phyloP scores from a whole-genome alignment of 2,113 vertebrate species.

The Sorex fumeus region DNA sequence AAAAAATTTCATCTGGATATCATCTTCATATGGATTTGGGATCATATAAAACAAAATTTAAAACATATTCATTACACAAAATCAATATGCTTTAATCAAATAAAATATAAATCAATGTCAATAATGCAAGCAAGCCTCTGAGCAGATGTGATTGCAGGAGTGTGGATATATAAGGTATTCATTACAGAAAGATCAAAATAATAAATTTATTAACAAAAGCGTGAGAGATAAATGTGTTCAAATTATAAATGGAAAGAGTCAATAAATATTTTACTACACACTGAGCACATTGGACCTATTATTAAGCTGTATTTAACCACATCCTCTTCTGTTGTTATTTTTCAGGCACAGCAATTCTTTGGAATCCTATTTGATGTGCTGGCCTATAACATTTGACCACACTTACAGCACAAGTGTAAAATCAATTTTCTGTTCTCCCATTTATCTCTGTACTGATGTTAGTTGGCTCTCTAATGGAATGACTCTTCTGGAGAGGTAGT shows the following conservation, averaged over 20 bases:
- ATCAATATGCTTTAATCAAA: constrained; percentile 42
- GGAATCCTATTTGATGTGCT: constrained; percentile 84
- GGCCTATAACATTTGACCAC: constrained; percentile 89
- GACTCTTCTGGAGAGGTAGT: constrained; percentile 88
- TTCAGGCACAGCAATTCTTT: constrained; percentile 66
- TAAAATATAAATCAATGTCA: constrained; percentile 13
- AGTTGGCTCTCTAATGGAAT: constrained; percentile 88
- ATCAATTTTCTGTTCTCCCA: constrained; percentile 90
- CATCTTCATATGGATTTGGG: not conserved
- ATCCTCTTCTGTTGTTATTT: constrained; percentile 81
- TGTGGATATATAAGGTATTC: not conserved
- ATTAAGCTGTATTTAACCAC: constrained; percentile 82
- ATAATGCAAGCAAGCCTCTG: not conserved
- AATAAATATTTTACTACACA: constrained; percentile 75
- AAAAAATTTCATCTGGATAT: not conserved
- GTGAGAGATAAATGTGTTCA: constrained; percentile 58
- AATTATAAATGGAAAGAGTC: constrained; percentile 65
- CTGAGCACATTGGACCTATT: constrained; percentile 37
- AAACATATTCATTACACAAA: not conserved
- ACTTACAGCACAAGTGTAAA: constrained; percentile 89
- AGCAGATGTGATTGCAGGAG: not conserved
- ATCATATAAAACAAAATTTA: constrained; percentile 60
- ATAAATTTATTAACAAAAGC: constrained; percentile 66
- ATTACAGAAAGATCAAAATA: not conserved
- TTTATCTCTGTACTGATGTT: constrained; percentile 90